Base-by-base conservation (phyloP, 2,113 vertebrate genomes). In the Piaya cayana region DNA sequence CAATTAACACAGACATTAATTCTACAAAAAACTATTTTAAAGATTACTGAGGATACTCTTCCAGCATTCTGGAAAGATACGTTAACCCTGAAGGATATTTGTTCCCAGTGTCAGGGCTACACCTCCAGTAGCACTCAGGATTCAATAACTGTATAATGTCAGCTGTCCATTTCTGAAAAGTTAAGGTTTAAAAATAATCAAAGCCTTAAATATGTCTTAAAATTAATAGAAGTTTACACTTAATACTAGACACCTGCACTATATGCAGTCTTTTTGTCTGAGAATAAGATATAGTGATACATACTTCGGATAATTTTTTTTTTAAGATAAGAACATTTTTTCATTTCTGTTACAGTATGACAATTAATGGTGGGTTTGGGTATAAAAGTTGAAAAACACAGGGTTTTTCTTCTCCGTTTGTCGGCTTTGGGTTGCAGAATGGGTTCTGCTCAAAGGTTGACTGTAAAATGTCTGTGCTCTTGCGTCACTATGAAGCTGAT, bases 401-500 rank as follows among this genome's bases (percentile, higher is more conserved):
- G 8, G 3, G 3, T 15, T 77, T 84, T 47, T 5, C 20, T 87
- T 15, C 21, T 25, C 5, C 23, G 18, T 12, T 49, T 43, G 2
- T 3, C 1, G 21, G 50, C 22, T 70, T 37, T 32, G 14, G 3
- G 47, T 43, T 67, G 62, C 34, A 72, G 32, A 68, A 45, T 9
- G 23, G 23, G 18, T 25, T 80, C 47, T 69, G 25, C 27, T 82
- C 58, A 42, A 37, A 62, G 22, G 10, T 0, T 34, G 39, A 3
- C n/a, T 12, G 12, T 27, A 30, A 49, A 49, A n/a, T 5, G 6
- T 11, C 11, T 49, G 19, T 80, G 47, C 11, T 62, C 4, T 69
- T 0, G 0, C 39, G 12, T 75, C 36, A 47, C 15, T 56, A 1
- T 55, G 58, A 20, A 30, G 18, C 14, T 64, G 43, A 6, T 17